Base-by-base conservation (phyloP, 2,888 invertebrate species). In the Pasiphila rectangulata region DNA sequence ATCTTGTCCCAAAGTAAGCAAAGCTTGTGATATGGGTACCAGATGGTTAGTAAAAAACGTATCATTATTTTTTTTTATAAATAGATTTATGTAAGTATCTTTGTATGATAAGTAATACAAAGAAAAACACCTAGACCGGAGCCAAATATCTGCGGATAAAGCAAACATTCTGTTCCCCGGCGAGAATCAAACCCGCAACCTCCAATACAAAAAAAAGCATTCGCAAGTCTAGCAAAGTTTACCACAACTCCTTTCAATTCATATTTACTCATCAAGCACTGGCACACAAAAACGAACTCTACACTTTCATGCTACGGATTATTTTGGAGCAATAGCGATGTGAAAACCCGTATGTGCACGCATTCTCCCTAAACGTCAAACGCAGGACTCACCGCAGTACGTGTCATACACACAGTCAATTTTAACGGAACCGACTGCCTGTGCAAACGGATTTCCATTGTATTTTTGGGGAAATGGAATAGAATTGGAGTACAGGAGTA, bases 291-390 rank as follows among this genome's bases (percentile, higher is more conserved):
- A 27, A 13, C 13, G 27, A 27, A 27, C 27, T 27, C 13, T 27
- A 27, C 0, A 1, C 1, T 27, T 27, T 27, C 3, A 13, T 27
- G 5, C 6, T 3, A 27, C 1, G 13, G 7, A 13, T 27, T 9
- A 27, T 9, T 32, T 25, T 21, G 7, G 32, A 17, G n/a, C n/a
- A n/a, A n/a, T 38, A n/a, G 27, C 7, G 27, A 13, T 12, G 37
- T 19, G 37, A 24, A 17, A 32, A 25, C 4, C 2, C 19, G 23
- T 13, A n/a, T 13, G 10, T n/a, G 17, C 19, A 30, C 24, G 37
- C 30, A 21, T 47, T 32, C 46, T 42, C 42, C 37, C 47, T 20
- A 27, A 36, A 38, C 37, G 47, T 34, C 47, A 47, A 42, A 47
- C 17, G 42, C 47, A 47, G 42, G 24, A 25, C 4, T 4, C 32